Evolutionary conservation across 2,113 vertebrate genomes (phyloP).

Genomic region (Centropus bengalensis): DNA sequence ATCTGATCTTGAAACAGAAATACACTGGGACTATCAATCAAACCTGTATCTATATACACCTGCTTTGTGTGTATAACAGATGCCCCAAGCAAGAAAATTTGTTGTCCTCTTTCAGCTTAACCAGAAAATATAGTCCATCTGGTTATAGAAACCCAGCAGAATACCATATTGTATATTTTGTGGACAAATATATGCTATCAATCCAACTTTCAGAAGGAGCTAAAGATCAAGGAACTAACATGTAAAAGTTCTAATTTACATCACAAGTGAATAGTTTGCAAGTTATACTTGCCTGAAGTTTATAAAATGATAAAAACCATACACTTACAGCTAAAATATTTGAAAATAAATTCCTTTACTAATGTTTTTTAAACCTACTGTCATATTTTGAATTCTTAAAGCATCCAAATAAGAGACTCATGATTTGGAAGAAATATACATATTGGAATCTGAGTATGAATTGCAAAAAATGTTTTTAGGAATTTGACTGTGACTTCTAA

Average conservation of each 20-base stretch:
- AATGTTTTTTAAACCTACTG: background rate
- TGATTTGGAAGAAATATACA: background rate
- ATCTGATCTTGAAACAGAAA: background rate
- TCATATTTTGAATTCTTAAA: background rate
- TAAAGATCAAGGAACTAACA: background rate
- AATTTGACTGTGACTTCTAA: background rate
- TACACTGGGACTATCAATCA: background rate
- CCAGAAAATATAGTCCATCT: background rate
- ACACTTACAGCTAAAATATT: background rate
- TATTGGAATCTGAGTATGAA: background rate
- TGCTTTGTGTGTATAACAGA: background rate
- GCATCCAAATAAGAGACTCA: background rate
- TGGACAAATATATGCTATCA: rapidly evolving
- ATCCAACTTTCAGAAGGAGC: background rate
- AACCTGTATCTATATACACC: background rate
- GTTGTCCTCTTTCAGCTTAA: background rate
- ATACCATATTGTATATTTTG: background rate
- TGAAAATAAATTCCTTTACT: background rate
- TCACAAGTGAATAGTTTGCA: background rate
- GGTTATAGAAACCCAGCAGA: background rate
- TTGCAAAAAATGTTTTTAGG: background rate
- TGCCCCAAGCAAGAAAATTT: background rate
- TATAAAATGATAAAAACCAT: rapidly evolving
- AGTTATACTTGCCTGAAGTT: background rate
- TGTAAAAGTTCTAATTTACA: background rate